A percentile compares a stretch with the other conserved stretches of the same genome.
Conservation (phyloP, 2,888 invertebrate species). For the Dioctria linearis region DNA sequence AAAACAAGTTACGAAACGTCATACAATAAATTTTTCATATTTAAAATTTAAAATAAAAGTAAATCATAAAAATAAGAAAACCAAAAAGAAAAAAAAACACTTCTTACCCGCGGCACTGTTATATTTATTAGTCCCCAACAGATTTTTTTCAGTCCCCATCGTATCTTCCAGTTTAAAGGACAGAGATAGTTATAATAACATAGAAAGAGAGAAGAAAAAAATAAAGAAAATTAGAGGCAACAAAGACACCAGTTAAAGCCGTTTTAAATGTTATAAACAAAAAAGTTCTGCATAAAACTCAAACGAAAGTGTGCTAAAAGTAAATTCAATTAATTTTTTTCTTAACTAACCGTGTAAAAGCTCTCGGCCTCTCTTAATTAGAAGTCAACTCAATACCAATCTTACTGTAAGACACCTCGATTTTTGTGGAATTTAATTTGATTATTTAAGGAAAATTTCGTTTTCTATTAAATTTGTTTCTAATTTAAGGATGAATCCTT, state of each 20-base stretch:
- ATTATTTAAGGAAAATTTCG: background rate
- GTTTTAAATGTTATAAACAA: conserved; percentile 14
- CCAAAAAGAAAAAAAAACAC: conserved; percentile 57
- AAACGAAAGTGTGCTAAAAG: conserved; percentile 18
- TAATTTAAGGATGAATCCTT: background rate
- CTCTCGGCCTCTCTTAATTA: background rate
- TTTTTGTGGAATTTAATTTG: background rate
- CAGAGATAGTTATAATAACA: conserved; percentile 51
- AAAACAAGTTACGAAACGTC: background rate
- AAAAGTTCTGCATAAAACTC: conserved; percentile 37
- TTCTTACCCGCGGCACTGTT: conserved; percentile 72
- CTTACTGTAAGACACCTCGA: no score
- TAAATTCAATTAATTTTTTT: background rate
- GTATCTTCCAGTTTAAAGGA: conserved; percentile 65
- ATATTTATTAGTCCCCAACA: conserved; percentile 72
- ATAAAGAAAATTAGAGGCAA: conserved; percentile 48
- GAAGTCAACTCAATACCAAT: no score
- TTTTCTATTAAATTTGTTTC: no score
- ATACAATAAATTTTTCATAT: no score
- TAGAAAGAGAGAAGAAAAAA: conserved; percentile 59
- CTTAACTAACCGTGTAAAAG: conserved; percentile 7
- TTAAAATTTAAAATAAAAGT: background rate
- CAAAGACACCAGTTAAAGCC: conserved; percentile 40
- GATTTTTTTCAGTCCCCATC: conserved; percentile 73
- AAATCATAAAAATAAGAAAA: conserved; percentile 28